Evolutionary conservation across 2,888 invertebrate species (phyloP).

Genomic region (Diaperis boleti): DNA sequence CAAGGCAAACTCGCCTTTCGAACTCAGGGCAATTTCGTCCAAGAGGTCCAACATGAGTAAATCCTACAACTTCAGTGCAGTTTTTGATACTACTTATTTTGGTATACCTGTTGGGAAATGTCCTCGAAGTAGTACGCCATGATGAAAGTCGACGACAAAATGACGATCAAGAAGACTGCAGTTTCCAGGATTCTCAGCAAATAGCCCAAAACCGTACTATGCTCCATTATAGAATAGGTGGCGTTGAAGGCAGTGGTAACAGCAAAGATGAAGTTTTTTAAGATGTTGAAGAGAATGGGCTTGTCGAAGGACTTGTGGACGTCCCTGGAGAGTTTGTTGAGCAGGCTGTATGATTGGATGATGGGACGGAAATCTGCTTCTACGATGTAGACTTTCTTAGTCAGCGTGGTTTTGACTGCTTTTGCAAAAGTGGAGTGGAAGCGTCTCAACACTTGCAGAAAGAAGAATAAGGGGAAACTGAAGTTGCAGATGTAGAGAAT

Average conservation of each 20-base stretch:
- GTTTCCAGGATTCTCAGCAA: not conserved
- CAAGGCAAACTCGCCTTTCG: not conserved
- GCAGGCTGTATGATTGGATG: not conserved
- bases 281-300: conserved; percentile 7
- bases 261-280: conserved; percentile 8
- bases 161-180: not conserved
- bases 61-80: not conserved
- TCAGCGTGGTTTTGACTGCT: not conserved
- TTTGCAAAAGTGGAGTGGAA: not conserved
- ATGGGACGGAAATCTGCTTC: not conserved
- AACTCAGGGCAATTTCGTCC: conserved; percentile 9
- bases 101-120: conserved; percentile 16
- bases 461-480: not conserved
- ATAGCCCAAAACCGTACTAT: conserved; percentile 1
- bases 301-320: not conserved
- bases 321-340: not conserved
- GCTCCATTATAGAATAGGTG: not conserved
- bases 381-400: not conserved
- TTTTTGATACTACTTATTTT: too few relatives aligned
- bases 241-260: conserved; percentile 7
- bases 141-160: conserved; percentile 3
- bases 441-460: not conserved
- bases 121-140: conserved; percentile 11
- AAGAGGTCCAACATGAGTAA: not conserved
- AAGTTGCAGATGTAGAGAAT: conserved; percentile 5